Base-by-base conservation (phyloP, 2,888 invertebrate species). In the Cephus pygmeus region DNA sequence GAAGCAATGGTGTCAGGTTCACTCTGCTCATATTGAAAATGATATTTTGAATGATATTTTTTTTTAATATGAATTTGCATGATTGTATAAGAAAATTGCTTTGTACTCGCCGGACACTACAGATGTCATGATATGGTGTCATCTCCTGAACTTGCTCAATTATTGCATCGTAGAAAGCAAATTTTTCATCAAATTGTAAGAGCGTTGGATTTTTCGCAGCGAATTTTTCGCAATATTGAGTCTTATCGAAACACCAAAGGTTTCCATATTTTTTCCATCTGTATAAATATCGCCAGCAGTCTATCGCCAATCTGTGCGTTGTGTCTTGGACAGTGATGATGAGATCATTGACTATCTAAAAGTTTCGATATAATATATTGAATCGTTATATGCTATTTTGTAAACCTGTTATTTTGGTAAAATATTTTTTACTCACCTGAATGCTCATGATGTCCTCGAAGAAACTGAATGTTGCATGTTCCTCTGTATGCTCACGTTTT, bases 91-190 rank as follows among this genome's bases (percentile, higher is more conserved):
- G 4, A 73, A 34, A 36, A 40, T 69, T 35, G 9, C 33, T 69
- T 34, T 33, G 23, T 34, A 77, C 76, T 83, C 87, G 91, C 87
- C 96, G 93, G 78, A 97, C 93, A 31, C 94, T 94, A n/a, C 93
- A 94, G 36, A 96, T 92, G 83, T 96, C 95, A 0, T 94, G 93
- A 85, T 93, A 94, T 73, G 93, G 92, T 11, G 93, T 92, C 87
- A 94, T 94, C 12, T 92, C 91, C 12, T 93, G 90, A 75, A 97
- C 91, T 81, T 96, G 95, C 4, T 94, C 92, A 31, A 96, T 94
- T 11, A 97, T 95, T 82, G 95, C 94, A 85, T 95, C 94, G 91
- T 97, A 98, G 90, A 96, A 97, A 90, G 95, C 95, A 87, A 98
- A 96, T 89, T 96, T 96, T 85, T 97, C 96, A 87, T 98, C 97